phyloP scores from a whole-genome alignment of 2,888 invertebrate species.

The Trachelus tabidus region DNA sequence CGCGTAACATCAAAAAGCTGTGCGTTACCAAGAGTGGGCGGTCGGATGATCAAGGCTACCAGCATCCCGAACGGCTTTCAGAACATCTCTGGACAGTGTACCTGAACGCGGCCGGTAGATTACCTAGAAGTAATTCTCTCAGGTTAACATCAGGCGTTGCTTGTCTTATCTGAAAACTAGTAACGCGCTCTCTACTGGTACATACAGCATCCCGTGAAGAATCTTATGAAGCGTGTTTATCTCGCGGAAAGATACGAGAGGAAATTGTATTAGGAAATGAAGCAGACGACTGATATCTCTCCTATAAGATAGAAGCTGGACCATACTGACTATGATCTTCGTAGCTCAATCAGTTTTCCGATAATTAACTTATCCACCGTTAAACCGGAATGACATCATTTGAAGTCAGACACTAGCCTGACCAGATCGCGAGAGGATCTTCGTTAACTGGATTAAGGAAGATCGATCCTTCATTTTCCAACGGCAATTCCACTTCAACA shows the following conservation, averaged over 20 bases:
- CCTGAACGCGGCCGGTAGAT: slow-evolving; percentile 36
- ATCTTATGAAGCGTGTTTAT: slow-evolving; percentile 31
- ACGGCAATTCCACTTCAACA: not conserved
- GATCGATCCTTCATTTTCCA: not conserved
- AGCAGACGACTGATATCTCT: slow-evolving; percentile 4
- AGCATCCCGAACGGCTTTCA: slow-evolving; percentile 28
- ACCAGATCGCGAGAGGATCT: not conserved
- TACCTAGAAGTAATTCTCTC: slow-evolving; percentile 45
- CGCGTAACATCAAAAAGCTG: slow-evolving; percentile 36
- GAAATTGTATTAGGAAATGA: slow-evolving; percentile 22
- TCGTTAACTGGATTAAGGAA: not conserved
- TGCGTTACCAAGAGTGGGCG: slow-evolving; percentile 32
- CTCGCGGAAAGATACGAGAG: slow-evolving; percentile 28
- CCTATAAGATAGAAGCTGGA: not conserved
- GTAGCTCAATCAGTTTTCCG: slow-evolving; percentile 41
- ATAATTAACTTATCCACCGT: slow-evolving; percentile 42
- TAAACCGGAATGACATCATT: not conserved
- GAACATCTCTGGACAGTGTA: slow-evolving; percentile 34
- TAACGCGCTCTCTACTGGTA: slow-evolving; percentile 23
- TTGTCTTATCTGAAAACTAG: slow-evolving; percentile 39
- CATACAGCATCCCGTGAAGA: slow-evolving; percentile 30
- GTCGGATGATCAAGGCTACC: slow-evolving; percentile 31
- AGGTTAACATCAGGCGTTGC: slow-evolving; percentile 44
- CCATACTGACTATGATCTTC: not conserved
- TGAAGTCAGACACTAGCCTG: not conserved